These are phyloP conservation scores for Helobdella robusta DNA, from an alignment of 2,888 invertebrate species.

Conservation along the genomic window DNA sequence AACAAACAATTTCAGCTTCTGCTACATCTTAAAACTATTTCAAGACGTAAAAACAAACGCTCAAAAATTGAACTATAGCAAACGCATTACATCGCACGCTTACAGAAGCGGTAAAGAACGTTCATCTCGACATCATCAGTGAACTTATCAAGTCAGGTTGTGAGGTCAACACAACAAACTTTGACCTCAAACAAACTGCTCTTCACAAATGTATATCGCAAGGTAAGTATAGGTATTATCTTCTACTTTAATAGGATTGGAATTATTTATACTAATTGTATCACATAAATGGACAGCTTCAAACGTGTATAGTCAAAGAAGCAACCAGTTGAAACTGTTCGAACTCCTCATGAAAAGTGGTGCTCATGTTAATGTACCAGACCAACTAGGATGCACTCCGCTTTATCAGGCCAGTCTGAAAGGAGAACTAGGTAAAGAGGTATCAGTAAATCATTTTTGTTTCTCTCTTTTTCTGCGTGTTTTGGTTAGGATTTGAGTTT, in stretches of 20 bases:
- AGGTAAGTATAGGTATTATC: constrained; percentile 3
- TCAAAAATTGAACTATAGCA: no score
- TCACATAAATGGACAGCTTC: constrained; percentile 8
- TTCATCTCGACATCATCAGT: constrained; percentile 38
- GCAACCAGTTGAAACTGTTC: constrained; percentile 34
- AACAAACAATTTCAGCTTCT: no score
- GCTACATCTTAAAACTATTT: no score
- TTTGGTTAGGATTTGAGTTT: no score
- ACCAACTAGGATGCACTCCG: constrained; percentile 42
- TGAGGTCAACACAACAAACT: constrained; percentile 41
- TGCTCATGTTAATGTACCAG: constrained; percentile 40
- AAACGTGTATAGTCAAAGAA: constrained; percentile 22
- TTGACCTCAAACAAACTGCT: constrained; percentile 34
- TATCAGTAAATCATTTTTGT: neutral
- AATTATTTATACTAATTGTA: neutral
- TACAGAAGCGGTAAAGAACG: constrained; percentile 39
- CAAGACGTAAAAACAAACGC: no score
- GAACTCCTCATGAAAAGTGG: constrained; percentile 39
- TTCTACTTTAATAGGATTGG: neutral
- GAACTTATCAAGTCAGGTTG: constrained; percentile 39
- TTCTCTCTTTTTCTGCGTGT: no score
- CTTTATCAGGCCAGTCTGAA: constrained; percentile 43
- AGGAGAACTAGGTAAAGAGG: constrained; percentile 41
- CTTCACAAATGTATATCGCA: constrained; percentile 39
- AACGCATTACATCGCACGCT: neutral